These are phyloP conservation scores for Drosophila kuntzei DNA, from an alignment of 2,888 invertebrate genomes.

Conservation along the genomic window DNA sequence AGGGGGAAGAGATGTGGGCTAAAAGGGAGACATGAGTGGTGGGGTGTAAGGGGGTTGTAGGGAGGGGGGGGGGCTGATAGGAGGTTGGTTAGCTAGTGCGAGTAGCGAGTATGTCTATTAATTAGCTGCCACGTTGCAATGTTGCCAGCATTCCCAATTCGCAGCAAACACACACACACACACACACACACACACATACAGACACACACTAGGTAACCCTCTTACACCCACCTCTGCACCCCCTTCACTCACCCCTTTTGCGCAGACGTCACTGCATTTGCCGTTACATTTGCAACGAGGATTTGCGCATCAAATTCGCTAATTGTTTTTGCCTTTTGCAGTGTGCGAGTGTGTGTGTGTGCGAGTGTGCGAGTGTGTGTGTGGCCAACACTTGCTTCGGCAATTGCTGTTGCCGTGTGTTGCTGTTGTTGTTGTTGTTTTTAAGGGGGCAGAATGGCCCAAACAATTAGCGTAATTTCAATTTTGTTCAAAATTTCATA, in stretches of 20 bases:
- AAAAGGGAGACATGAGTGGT: too few relatives aligned
- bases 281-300: conserved; percentile 69
- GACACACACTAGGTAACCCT: neutral
- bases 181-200: neutral
- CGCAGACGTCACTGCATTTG: conserved; percentile 6
- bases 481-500: conserved; percentile 84
- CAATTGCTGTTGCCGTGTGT: conserved; percentile 2
- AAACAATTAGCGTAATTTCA: conserved; percentile 85
- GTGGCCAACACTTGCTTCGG: conserved; percentile 33
- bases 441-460: conserved; percentile 39
- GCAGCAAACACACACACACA: conserved; percentile 6
- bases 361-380: conserved; percentile 19
- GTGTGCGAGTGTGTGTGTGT: conserved; percentile 3
- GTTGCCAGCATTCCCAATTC: conserved; percentile 20
- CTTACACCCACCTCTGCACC: neutral
- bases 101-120: conserved; percentile 72
- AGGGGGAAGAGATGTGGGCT: neutral
- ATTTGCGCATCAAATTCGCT: conserved; percentile 80
- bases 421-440: conserved; percentile 13
- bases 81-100: conserved; percentile 6
- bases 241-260: neutral
- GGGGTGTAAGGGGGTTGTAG: too few relatives aligned
- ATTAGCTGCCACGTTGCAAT: conserved; percentile 63
- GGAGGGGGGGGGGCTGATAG: too few relatives aligned
- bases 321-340: conserved; percentile 76